phyloP scores from a whole-genome alignment of 2,113 vertebrate species.

The Sus scrofa region T2T-Sscrofa CM000817.6:71026001-71026500 shows the following conservation, averaged over 20 bases:
- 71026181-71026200: slow-evolving; percentile 26
- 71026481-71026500: background rate
- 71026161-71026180: background rate
- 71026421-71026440: background rate
- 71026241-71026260: background rate
- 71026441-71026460: background rate
- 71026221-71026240: background rate
- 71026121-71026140: slow-evolving; percentile 67
- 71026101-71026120: slow-evolving; percentile 75
- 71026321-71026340: fast-evolving
- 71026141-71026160: slow-evolving; percentile 60
- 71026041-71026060: background rate
- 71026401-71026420: background rate
- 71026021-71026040: slow-evolving; percentile 5
- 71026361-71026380: no score
- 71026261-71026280: background rate
- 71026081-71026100: slow-evolving; percentile 57
- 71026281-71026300: background rate
- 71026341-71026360: background rate
- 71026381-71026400: background rate
- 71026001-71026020: background rate
- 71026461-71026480: fast-evolving
- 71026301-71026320: background rate
- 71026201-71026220: background rate
- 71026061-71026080: background rate